Percentiles rank a stretch among this genome's conserved stretches.
These are phyloP conservation scores for Tachina lurida DNA, from an alignment of 2,888 invertebrate genomes.

Conservation along the genomic window DNA sequence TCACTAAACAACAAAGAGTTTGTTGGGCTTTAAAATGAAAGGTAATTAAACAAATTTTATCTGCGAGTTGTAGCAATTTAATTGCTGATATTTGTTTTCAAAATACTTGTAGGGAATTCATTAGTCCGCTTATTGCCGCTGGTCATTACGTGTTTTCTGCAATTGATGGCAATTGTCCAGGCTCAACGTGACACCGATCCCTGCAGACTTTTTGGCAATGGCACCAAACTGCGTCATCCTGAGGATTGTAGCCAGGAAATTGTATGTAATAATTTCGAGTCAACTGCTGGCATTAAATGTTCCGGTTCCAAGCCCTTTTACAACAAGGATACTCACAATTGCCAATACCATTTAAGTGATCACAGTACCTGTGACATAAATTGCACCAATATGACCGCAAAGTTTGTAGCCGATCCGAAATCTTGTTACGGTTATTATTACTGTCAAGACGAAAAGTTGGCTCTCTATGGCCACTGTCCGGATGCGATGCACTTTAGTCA, in stretches of 20 bases:
- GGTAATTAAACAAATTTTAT: neutral
- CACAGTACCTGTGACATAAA: slow-evolving; percentile 72
- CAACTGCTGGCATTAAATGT: slow-evolving; percentile 67
- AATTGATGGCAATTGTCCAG: neutral
- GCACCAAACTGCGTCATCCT: slow-evolving; percentile 77
- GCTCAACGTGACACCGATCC: slow-evolving; percentile 71
- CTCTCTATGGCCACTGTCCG: slow-evolving; percentile 72
- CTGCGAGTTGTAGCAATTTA: neutral
- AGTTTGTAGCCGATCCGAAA: slow-evolving; percentile 74
- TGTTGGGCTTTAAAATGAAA: slow-evolving; percentile 31
- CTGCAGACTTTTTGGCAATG: slow-evolving; percentile 75
- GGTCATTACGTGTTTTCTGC: neutral
- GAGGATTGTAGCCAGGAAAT: slow-evolving; percentile 77
- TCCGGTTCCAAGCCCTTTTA: slow-evolving; percentile 67
- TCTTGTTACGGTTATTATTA: slow-evolving; percentile 77
- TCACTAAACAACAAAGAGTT: neutral
- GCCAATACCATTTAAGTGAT: slow-evolving; percentile 67
- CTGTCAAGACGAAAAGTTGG: slow-evolving; percentile 69
- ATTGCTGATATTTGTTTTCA: neutral
- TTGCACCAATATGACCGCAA: slow-evolving; percentile 70
- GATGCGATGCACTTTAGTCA: slow-evolving; percentile 73
- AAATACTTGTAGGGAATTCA: neutral
- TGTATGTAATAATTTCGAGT: slow-evolving; percentile 73
- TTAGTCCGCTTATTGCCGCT: neutral
- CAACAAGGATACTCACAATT: slow-evolving; percentile 61